Evolutionary conservation across 2,113 vertebrate species (phyloP), one percentile per base, ranked within the genome.

Genomic region (Phaethon lepturus): DNA sequence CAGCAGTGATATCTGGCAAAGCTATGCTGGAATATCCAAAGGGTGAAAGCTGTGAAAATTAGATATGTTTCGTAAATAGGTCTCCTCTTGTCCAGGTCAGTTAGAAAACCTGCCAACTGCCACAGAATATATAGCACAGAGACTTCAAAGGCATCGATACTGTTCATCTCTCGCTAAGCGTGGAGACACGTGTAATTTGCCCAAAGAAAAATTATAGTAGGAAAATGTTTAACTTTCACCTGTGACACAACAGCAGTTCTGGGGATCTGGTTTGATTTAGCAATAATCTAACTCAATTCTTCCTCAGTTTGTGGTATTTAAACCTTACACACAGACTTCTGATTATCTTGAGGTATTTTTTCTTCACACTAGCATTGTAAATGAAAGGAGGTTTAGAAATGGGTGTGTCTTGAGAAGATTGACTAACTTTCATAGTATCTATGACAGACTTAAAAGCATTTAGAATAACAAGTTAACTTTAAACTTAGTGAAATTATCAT

Each of bases 21-120:
- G 64, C 53, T 69, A 3, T 50, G 47, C 60, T 96, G 69, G 73
- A 95, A 85, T 75, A 49, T 73, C 35, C 26, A 9, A 72, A 86
- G 35, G 7, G 17, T 66, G 58, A 74, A 94, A 93, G 42, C 53
- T 67, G 56, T 95, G 87, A 92, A 95, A 95, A 86, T 79, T 45
- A 0, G 2, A 49, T 53, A 6, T 16, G 12, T 85, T 87, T 93
- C 69, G 55, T 96, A 95, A 92, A 75, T 20, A 95, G 62, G 26
- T 89, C 25, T 94, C 44, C n/a, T 55, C 47, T 79, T 84, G 60
- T 56, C n/a, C 0, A 2, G 62, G 33, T 33, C 35, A 77, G 62
- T 90, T 19, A 85, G 45, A 83, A 95, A 94, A 71, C 31, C 38
- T 86, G 63, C 35, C 78, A 94, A 35, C 24, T 81, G 47, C 23